Percentiles rank a stretch among this genome's conserved stretches.
Conservation (phyloP, 2,113 vertebrate species). For the Todiramphus chloris region DNA sequence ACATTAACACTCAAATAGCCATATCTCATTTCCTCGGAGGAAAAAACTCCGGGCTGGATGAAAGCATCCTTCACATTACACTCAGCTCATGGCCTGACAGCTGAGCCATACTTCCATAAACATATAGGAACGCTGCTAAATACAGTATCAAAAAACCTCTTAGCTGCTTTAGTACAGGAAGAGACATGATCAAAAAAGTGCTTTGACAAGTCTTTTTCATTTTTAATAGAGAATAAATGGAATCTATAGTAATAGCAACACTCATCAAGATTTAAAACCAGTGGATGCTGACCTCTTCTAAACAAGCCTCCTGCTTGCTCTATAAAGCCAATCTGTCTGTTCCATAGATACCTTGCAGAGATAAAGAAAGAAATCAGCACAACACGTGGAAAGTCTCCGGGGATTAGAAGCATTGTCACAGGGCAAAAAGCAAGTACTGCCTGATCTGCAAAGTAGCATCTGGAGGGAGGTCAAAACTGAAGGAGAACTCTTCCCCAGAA, state of each 20-base stretch:
- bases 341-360: background rate
- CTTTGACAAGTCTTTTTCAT: background rate
- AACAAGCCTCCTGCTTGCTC: background rate
- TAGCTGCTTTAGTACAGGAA: background rate
- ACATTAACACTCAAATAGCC: background rate
- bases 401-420: background rate
- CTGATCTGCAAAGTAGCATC: constrained; percentile 37
- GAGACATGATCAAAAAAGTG: background rate
- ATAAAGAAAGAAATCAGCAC: constrained; percentile 4
- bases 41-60: background rate
- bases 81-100: background rate
- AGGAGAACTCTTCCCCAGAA: background rate
- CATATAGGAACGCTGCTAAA: background rate
- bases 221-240: constrained; percentile 38
- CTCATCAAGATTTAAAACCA: background rate
- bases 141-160: background rate
- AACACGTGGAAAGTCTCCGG: background rate
- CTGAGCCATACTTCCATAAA: background rate
- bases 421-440: background rate
- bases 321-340: background rate
- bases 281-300: background rate
- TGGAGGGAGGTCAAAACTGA: constrained; percentile 42
- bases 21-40: background rate
- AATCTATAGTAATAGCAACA: background rate
- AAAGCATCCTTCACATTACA: background rate